A percentile compares a stretch with the other conserved stretches of the same genome.
Conservation (phyloP, 2,888 invertebrate genomes). For the Hyposoter dolosus region DNA sequence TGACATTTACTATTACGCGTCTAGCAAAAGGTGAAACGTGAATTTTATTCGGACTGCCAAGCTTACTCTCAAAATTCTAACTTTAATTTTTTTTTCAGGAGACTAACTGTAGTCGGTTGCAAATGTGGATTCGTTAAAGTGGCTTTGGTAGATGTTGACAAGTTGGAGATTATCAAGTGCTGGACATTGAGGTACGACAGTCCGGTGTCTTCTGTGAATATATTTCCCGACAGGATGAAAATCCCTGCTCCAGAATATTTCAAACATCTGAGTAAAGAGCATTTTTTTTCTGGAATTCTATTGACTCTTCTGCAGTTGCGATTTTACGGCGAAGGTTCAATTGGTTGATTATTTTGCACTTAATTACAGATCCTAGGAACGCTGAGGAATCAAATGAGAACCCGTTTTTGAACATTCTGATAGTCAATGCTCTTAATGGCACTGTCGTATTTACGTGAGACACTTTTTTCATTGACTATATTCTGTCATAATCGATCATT, state of each 20-base stretch:
- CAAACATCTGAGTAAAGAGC: constrained; percentile 69
- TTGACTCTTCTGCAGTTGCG: background rate
- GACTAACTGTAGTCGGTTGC: constrained; percentile 87
- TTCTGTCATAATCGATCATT: no score
- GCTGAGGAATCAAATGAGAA: constrained; percentile 66
- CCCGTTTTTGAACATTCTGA: constrained; percentile 86
- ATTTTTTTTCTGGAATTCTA: background rate
- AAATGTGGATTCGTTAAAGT: constrained; percentile 88
- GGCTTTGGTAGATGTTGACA: constrained; percentile 85
- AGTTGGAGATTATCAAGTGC: constrained; percentile 84
- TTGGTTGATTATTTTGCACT: constrained; percentile 23
- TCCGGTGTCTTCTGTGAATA: constrained; percentile 86
- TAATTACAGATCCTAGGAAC: constrained; percentile 33
- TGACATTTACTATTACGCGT: constrained; percentile 85
- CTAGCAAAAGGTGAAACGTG: constrained; percentile 84
- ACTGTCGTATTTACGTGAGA: constrained; percentile 87
- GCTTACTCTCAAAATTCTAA: background rate
- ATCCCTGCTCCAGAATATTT: constrained; percentile 76
- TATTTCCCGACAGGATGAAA: constrained; percentile 82
- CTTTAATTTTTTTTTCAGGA: constrained; percentile 78
- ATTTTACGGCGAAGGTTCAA: background rate
- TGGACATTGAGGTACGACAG: constrained; percentile 86
- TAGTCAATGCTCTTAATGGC: constrained; percentile 86
- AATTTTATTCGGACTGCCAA: background rate
- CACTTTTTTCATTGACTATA: background rate